Evolutionary conservation across 2,113 vertebrate species (phyloP), one percentile per base, ranked within the genome.

Genomic region (Cathartes aura): DNA sequence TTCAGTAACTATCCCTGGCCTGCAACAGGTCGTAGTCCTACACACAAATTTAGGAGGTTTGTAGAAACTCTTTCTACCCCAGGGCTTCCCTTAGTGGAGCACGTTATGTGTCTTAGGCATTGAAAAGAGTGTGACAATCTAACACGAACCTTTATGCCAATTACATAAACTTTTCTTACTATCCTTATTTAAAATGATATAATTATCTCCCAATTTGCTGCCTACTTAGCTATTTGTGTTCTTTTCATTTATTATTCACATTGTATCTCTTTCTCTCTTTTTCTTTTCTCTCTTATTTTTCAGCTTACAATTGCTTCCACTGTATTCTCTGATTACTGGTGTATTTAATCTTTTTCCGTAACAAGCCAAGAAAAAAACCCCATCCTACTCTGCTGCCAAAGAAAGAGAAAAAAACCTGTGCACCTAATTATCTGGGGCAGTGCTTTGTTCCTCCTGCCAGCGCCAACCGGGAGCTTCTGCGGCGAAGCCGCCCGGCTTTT

Each of bases 191-290:
- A 83, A 90, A 94, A 87, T 79, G 11, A 21, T 76, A 40, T 6
- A 74, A 93, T 95, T 87, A 50, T 73, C 64, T 89, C 88, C 80
- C 74, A 60, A 59, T 71, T 89, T 75, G 87, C 85, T 89, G 75
- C 91, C 76, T 89, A 45, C 81, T 94, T 86, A 85, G 22, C 73
- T 72, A 45, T 72, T 82, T 85, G 34, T 40, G 74, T 60, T 88
- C n/a, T 72, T 59, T 71, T 68, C n/a, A 55, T 92, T 95, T 91
- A 71, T 82, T 90, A 75, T 87, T 89, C 83, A 92, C 67, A 42
- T 87, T 38, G 6, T 64, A 47, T 74, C 76, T 73, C 30, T 89
- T 86, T 66, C 68, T 75, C 43, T n/a, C 58, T 92, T 70, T 66
- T 74, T 70, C 60, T 63, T 83, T 32, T 42, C n/a, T 56, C 18